Evolutionary conservation across 2,888 invertebrate species (phyloP), one percentile per base, ranked within the genome.

Genomic region (Plemyria rubiginata): DNA sequence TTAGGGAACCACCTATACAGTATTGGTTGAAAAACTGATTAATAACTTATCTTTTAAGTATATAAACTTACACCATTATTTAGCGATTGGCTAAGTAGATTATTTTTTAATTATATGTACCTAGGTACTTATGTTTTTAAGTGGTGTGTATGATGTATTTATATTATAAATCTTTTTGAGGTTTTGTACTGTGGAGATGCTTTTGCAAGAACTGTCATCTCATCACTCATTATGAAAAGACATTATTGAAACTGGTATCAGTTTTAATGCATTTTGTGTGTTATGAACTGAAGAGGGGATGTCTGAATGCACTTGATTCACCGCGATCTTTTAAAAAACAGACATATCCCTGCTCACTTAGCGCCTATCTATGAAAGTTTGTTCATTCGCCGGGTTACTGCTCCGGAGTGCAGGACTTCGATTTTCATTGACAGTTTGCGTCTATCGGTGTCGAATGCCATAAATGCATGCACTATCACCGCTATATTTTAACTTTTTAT

Each of bases 11-110:
- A 86, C 89, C 91, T 85, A 82, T 85, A 87, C 92, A 92, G 91
- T 92, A 91, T 91, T 91, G 86, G 85, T 88, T 81, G 78, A 76
- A 75, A 81, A 87, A 87, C 86, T 85, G 85, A 88, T 88, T 80
- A 84, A 79, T 78, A 78, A 80, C 80, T 75, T 88, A 84, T 81
- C 75, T 81, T 60, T 73, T 89, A 87, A 86, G 85, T 81, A 82
- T 87, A 88, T 88, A 71, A 63, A 64, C 65, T 86, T 88, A 89
- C 88, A 89, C 87, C 77, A 85, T 82, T 84, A 65, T 84, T 69
- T 90, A 90, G 88, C 76, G 65, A 65, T 78, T 90, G 90, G 89
- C 84, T 82, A 58, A 59, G 84, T 90, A 89, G 88, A 84, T 84
- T 86, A 83, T 85, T 86, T 85, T 87, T 76, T 65, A 62, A 55